phyloP scores from a whole-genome alignment of 2,797 vertebrate genomes.

The Oryzias sinensis region DNA sequence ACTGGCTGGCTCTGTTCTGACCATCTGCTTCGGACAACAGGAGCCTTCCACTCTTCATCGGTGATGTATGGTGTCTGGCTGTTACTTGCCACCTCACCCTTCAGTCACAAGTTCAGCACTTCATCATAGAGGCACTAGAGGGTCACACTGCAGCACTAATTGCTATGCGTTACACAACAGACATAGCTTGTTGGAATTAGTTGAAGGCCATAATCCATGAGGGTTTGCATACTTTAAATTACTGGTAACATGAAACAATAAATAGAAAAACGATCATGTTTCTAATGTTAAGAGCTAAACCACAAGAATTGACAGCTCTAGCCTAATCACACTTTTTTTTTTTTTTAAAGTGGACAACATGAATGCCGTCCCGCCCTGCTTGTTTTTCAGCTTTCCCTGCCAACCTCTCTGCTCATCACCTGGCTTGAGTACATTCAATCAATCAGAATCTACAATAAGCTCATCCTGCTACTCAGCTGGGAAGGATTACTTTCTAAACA shows the following conservation, averaged over 20 bases:
- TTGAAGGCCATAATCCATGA: neutral
- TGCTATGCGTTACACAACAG: slow-evolving; percentile 16
- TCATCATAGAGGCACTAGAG: slow-evolving; percentile 41
- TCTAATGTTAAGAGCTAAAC: neutral
- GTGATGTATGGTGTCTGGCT: slow-evolving; percentile 61
- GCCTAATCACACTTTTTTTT: no score
- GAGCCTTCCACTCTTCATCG: slow-evolving; percentile 45
- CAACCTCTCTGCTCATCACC: no score
- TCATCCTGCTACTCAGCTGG: no score
- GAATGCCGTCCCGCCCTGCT: no score
- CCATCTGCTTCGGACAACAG: slow-evolving; percentile 56
- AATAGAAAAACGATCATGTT: neutral
- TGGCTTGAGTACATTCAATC: no score
- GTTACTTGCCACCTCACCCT: slow-evolving; percentile 52
- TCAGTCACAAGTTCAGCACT: slow-evolving; percentile 59
- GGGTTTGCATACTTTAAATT: neutral
- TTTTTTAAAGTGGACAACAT: no score
- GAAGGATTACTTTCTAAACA: no score
- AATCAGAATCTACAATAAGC: no score
- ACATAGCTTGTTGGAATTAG: neutral
- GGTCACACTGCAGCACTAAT: slow-evolving; percentile 32
- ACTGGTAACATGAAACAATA: neutral
- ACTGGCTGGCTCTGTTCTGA: slow-evolving; percentile 41
- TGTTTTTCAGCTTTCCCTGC: no score
- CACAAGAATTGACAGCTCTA: neutral